Percentiles rank a stretch among this genome's conserved stretches.
phyloP scores from a whole-genome alignment of 2,797 vertebrate genomes.

The Tadarida brasiliensis region DNA sequence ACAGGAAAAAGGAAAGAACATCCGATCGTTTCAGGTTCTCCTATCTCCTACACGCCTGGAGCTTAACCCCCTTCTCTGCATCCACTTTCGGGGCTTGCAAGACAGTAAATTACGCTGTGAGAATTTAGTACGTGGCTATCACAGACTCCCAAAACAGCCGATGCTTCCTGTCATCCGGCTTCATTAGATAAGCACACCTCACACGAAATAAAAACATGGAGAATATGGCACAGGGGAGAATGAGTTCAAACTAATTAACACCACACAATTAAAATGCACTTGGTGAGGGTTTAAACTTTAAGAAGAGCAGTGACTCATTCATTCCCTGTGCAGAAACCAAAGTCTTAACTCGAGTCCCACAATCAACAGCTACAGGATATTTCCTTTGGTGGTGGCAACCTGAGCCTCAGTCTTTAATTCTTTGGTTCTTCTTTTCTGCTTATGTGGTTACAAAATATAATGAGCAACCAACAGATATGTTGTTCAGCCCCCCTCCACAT shows the following conservation, averaged over 20 bases:
- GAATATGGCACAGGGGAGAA: not conserved
- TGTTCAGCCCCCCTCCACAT: not conserved
- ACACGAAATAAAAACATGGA: not conserved
- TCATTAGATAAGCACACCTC: not conserved
- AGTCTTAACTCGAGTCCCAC: not conserved
- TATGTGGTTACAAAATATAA: not conserved
- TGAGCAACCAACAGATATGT: not conserved
- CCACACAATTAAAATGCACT: slow-evolving; percentile 52
- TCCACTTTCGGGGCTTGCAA: not conserved
- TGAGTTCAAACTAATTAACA: slow-evolving; percentile 58
- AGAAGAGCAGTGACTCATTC: not conserved
- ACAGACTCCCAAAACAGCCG: not conserved
- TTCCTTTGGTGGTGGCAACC: not conserved
- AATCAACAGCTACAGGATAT: not conserved
- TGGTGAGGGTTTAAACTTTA: not conserved
- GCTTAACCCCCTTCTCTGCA: not conserved
- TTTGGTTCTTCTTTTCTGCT: not conserved
- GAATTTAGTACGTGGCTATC: not conserved
- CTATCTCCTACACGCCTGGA: not conserved
- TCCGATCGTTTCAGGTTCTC: not conserved
- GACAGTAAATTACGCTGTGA: not conserved
- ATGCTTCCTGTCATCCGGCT: not conserved
- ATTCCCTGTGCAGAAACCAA: not conserved
- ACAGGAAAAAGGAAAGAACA: not conserved
- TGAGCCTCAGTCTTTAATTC: not conserved